Conservation (phyloP, 2,113 vertebrate genomes). For the Glareola pratincola region DNA sequence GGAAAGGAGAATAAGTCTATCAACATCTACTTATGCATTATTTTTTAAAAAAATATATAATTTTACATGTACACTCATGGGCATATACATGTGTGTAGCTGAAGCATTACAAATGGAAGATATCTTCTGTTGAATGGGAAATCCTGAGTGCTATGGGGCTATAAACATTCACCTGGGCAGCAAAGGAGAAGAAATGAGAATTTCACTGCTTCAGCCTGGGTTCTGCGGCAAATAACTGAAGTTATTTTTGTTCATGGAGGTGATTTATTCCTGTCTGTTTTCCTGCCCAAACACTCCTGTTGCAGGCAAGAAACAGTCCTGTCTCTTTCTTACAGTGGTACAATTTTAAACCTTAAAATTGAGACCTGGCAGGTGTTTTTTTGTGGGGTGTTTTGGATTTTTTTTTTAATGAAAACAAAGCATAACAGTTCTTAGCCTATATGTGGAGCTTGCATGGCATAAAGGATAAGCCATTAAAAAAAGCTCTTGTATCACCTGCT, state of each 20-base stretch:
- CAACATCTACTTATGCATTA: not conserved
- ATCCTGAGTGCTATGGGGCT: not conserved
- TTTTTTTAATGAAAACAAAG: not conserved
- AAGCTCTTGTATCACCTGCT: not conserved
- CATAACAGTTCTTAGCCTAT: not conserved
- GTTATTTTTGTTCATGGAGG: not conserved
- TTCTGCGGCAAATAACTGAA: not conserved
- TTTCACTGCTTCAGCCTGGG: slow-evolving; percentile 8
- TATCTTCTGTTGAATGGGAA: slow-evolving; percentile 33
- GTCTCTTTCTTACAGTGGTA: not conserved
- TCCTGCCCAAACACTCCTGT: not conserved
- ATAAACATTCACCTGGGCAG: slow-evolving; percentile 25
- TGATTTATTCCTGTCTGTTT: not conserved
- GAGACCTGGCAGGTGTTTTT: not conserved
- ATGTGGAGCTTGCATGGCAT: not conserved
- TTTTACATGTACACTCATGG: not conserved
- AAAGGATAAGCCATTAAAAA: not conserved
- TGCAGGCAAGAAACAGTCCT: not conserved
- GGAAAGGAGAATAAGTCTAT: not conserved
- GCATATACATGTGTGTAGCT: accelerated
- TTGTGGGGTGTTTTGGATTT: not conserved
- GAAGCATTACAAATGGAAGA: not conserved
- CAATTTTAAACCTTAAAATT: not conserved
- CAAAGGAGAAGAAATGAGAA: not conserved
- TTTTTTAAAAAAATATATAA: not conserved